Evolutionary conservation across 1,140 invertebrate genomes (phyloP).

Genomic region (Pemphigus obesinymphae): DNA sequence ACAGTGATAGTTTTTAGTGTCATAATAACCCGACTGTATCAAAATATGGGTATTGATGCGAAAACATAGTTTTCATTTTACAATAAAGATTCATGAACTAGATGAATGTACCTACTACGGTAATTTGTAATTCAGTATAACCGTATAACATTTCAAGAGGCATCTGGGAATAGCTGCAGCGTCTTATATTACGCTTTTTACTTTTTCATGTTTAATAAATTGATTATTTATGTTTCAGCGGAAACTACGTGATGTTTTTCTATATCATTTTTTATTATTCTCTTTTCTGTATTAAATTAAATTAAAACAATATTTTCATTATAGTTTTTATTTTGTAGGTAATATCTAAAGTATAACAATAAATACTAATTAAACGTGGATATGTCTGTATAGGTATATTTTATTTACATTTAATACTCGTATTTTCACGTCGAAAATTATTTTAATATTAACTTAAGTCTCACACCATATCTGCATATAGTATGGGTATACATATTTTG

Average conservation of each 20-base stretch:
- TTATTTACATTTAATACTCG: too few species aligned
- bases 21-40: too few species aligned
- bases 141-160: neutral
- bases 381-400: too few species aligned
- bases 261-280: neutral
- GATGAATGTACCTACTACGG: neutral
- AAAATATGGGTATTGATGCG: neutral
- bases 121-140: slow-evolving; percentile 12
- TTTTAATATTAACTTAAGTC: too few species aligned
- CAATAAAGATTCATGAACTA: neutral
- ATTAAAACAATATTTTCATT: too few species aligned
- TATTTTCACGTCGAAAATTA: too few species aligned
- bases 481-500: too few species aligned
- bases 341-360: too few species aligned
- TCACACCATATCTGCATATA: too few species aligned
- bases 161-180: neutral
- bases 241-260: neutral
- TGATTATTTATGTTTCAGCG: neutral
- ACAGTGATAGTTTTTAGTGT: too few species aligned
- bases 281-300: neutral
- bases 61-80: neutral
- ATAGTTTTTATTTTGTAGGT: too few species aligned
- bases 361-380: too few species aligned
- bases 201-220: neutral
- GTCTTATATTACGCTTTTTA: neutral